Conservation (phyloP, 1,140 invertebrate species). For the Maniola jurtina region DNA sequence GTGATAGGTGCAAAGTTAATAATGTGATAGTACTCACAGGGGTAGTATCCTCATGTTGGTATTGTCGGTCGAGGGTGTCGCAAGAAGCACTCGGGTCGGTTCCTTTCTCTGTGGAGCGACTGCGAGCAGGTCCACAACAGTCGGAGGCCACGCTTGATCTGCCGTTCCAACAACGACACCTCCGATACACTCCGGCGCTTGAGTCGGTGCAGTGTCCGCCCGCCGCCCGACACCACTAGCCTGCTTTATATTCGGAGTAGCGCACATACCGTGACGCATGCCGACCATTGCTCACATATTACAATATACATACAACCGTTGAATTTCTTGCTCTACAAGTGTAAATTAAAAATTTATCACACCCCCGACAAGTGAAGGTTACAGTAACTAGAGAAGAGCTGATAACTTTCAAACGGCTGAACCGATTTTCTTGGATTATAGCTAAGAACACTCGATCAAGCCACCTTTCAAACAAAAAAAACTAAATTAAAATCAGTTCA, state of each 20-base stretch:
- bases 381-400: no score
- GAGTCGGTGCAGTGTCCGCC: conserved; percentile 41
- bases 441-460: no score
- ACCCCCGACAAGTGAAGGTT: no score
- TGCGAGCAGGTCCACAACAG: conserved; percentile 60
- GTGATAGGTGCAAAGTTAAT: background rate
- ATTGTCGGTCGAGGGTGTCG: conserved; percentile 41
- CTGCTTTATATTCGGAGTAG: conserved; percentile 55
- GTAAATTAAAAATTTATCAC: no score
- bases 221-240: conserved; percentile 46
- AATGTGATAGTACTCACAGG: conserved; percentile 55
- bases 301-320: conserved; percentile 33
- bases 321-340: conserved; percentile 10
- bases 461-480: no score
- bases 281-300: conserved; percentile 47
- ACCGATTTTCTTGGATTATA: no score
- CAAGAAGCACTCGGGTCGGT: conserved; percentile 43
- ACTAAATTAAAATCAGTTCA: no score
- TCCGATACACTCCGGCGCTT: conserved; percentile 50
- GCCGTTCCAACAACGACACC: conserved; percentile 50
- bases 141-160: conserved; percentile 68
- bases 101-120: conserved; percentile 59
- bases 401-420: no score
- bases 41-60: conserved; percentile 65
- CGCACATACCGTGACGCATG: conserved; percentile 44